phyloP scores from a whole-genome alignment of 2,797 vertebrate species.

The Rhodeus uyekii region DNA sequence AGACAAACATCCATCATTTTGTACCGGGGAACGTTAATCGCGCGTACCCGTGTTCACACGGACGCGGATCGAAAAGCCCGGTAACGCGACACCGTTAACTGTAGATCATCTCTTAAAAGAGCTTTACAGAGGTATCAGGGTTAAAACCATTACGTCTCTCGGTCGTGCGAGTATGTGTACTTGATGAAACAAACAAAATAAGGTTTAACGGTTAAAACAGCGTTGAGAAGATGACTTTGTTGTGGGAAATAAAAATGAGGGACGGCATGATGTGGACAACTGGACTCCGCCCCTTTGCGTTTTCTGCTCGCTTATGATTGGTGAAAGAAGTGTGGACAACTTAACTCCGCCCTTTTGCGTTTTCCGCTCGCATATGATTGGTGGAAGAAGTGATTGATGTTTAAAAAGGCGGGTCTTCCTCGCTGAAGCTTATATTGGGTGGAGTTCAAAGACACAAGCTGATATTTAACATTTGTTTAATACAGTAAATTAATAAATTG shows the following conservation, averaged over 20 bases:
- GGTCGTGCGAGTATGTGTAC: not conserved
- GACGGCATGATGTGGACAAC: not conserved
- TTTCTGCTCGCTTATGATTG: too few species aligned
- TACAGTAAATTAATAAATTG: not conserved
- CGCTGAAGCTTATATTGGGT: not conserved
- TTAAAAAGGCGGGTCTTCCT: not conserved
- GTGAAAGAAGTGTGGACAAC: too few species aligned
- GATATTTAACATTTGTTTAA: not conserved
- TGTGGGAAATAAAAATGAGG: not conserved
- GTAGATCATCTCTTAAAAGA: not conserved
- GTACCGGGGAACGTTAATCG: constrained; percentile 11
- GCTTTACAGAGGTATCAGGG: not conserved
- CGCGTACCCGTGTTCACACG: constrained; percentile 27
- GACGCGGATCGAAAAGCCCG: not conserved
- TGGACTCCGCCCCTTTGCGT: constrained; percentile 17
- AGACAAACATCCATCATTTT: not conserved
- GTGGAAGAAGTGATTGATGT: not conserved
- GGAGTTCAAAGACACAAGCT: not conserved
- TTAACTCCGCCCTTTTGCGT: constrained; percentile 17
- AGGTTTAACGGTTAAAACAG: not conserved
- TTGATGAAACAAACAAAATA: not conserved
- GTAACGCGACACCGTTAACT: not conserved
- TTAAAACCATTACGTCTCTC: not conserved
- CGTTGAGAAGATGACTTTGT: not conserved
- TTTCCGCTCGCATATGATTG: constrained; percentile 4